These are phyloP conservation scores for Andrena bicolor DNA, from an alignment of 2,888 invertebrate genomes.

Conservation along the genomic window DNA sequence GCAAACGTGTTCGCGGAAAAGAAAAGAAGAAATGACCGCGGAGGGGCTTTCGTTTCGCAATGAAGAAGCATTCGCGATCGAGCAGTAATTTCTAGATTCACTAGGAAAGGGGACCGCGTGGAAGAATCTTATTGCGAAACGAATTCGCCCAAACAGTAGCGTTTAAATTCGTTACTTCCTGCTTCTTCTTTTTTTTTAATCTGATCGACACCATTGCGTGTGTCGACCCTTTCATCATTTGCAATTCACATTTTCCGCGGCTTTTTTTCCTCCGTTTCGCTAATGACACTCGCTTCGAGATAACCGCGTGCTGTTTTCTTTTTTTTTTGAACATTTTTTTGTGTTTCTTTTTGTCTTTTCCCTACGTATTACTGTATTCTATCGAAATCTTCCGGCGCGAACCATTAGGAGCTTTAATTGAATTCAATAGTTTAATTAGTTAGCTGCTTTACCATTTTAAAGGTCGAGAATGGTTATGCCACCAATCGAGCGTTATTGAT, in stretches of 20 bases:
- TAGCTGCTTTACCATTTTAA: constrained; percentile 58
- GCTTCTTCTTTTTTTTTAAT: neutral
- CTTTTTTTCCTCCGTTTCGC: constrained; percentile 11
- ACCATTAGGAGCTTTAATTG: constrained; percentile 65
- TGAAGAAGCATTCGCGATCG: neutral
- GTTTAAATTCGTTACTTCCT: constrained; percentile 6
- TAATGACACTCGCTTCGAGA: constrained; percentile 45
- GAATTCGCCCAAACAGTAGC: constrained; percentile 10
- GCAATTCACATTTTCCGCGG: constrained; percentile 6
- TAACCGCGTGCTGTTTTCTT: constrained; percentile 30
- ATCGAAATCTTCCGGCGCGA: constrained; percentile 68
- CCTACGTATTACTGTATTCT: constrained; percentile 66
- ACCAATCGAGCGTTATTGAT: constrained; percentile 68
- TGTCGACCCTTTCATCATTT: constrained; percentile 28
- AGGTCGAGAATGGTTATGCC: constrained; percentile 61
- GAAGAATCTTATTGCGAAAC: constrained; percentile 33
- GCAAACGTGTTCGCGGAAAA: constrained; percentile 66
- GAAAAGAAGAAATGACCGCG: constrained; percentile 36
- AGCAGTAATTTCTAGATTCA: neutral
- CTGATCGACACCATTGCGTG: constrained; percentile 13
- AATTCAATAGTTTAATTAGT: constrained; percentile 58
- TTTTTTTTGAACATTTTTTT: constrained; percentile 33
- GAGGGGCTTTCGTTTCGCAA: constrained; percentile 42
- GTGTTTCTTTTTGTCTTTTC: constrained; percentile 28
- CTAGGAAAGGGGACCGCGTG: neutral